Evolutionary conservation across 2,888 invertebrate genomes (phyloP), one percentile per base, ranked within the genome.

Genomic region (Xestia sexstrigata): DNA sequence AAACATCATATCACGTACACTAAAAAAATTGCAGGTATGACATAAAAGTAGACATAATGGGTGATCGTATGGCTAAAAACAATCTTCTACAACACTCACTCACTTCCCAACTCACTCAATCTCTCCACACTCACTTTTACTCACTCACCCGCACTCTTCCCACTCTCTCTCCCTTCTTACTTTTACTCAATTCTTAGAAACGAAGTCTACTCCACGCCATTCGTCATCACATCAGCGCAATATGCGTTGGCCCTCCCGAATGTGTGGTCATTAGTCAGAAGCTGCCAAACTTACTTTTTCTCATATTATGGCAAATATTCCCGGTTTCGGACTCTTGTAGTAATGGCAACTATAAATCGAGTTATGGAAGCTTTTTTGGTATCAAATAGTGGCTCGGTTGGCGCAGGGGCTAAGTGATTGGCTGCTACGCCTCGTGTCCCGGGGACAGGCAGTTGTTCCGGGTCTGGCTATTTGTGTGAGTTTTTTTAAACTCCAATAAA

Each of bases 221-320:
- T 76, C 63, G 9, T n/a, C 70, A 72, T 86, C 84, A 90, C 78
- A 83, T 79, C 82, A 89, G 90, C 93, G 92, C 95, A 95, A 95
- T 94, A 95, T 95, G 95, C 94, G 94, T 94, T 91, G 92, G 92
- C 91, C 93, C 93, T 91, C 91, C 91, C 94, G 92, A 95, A 94
- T 95, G 94, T 94, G 92, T 81, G 89, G 91, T 93, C 95, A 95
- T 95, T 95, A 95, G 94, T 95, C 95, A 95, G 95, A 95, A 95
- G 94, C 92, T 87, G 85, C 84, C 86, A 89, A 92, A 91, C 88
- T 89, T 90, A 92, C 90, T 93, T 95, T 93, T 91, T 91, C 87
- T 88, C 88, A 70, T 89, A 92, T 92, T 91, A 93, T 89, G 90
- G 82, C 87, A 90, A 78, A 83, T 91, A 92, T 91, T 91, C 88